Evolutionary conservation across 2,113 vertebrate genomes (phyloP), one percentile per base, ranked within the genome.

Genomic region (Nematolebias whitei): DNA sequence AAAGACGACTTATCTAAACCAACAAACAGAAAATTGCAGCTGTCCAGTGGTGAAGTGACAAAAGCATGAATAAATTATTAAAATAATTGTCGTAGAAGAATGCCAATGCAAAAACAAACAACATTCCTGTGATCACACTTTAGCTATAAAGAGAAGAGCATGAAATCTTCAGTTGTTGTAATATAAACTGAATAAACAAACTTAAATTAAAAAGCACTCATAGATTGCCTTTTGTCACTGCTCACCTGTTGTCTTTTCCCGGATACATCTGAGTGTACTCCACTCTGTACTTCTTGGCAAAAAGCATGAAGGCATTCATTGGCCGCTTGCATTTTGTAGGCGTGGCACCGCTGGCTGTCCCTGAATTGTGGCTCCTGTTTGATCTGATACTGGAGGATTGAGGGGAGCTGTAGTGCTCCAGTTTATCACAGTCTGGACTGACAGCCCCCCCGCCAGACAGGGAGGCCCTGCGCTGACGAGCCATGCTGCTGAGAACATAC

Each of bases 261-360:
- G 98, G 98, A 90, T 99, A 99, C 98, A 99, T 98, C 90, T 99
- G 97, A 57, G 98, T 99, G 87, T 98, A 99, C 91, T 99, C 97
- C 86, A 99, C 96, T 92, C 98, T 93, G 92, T 98, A 99, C 80
- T 98, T 99, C 96, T 99, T 99, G 92, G 98, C 98, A 79, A 98
- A 99, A 78, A 99, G 96, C 97, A 99, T 99, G 93, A 99, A 99
- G 93, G 97, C 98, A 89, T 99, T 99, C 98, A 99, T 99, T 94
- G 97, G 98, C 94, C 98, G 95, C 94, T 99, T 99, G 95, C 96
- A 98, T 92, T 97, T 98, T 80, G 93, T 96, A 85, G 96, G 96
- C 50, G 94, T 94, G 94, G 95, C 93, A 88, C 89, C 92, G 79
- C 79, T 92, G 82, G 91, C 84, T 87, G 94, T 96, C 93, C 95